These are phyloP conservation scores for Coboldia fuscipes DNA, from an alignment of 1,140 invertebrate genomes.

Conservation along the genomic window DNA sequence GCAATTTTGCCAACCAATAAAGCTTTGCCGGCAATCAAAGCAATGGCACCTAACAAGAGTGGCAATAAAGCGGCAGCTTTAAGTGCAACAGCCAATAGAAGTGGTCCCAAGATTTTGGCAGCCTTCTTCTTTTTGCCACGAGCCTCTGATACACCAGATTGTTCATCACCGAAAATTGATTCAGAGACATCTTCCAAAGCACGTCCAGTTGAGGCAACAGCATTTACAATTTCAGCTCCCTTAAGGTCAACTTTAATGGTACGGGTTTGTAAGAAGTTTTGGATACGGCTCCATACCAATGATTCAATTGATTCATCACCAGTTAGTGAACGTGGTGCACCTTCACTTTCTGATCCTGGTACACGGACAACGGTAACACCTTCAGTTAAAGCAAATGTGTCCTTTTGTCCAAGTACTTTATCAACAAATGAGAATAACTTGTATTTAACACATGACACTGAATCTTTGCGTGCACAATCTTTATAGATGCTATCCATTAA, in stretches of 20 bases:
- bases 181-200: constrained; percentile 50
- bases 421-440: constrained; percentile 66
- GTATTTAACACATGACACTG: constrained; percentile 59
- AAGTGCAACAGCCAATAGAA: constrained; percentile 47
- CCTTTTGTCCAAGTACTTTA: constrained; percentile 54
- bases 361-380: constrained; percentile 63
- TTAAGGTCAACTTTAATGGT: constrained; percentile 65
- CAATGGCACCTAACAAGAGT: constrained; percentile 52
- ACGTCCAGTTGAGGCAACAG: constrained; percentile 51
- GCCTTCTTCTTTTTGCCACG: constrained; percentile 65
- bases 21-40: constrained; percentile 64
- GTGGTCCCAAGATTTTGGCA: constrained; percentile 50
- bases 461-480: constrained; percentile 59
- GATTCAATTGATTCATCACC: constrained; percentile 40
- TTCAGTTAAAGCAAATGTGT: constrained; percentile 51
- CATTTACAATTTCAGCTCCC: constrained; percentile 57
- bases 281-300: constrained; percentile 37
- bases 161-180: constrained; percentile 30
- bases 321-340: constrained; percentile 44
- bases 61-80: constrained; percentile 58
- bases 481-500: constrained; percentile 48
- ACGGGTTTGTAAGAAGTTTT: constrained; percentile 52
- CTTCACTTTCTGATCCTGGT: constrained; percentile 32
- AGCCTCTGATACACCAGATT: constrained; percentile 32
- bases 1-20: constrained; percentile 65